Evolutionary conservation across 2,797 vertebrate genomes (phyloP).

Genomic region (Podarcis siculus): DNA sequence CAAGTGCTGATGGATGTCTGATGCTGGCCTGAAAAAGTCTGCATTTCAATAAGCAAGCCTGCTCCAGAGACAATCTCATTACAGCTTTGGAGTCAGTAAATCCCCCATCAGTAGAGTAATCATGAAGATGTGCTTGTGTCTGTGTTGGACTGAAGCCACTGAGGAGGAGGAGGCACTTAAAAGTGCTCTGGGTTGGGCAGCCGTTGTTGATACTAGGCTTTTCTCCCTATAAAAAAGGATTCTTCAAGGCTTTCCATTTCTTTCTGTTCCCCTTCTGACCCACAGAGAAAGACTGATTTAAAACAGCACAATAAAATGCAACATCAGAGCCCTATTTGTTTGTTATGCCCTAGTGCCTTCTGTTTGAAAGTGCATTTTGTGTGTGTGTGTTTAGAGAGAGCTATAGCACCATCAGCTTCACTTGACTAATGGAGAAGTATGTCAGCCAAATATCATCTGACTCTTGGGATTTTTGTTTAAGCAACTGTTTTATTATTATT

Average conservation of each 20-base stretch:
- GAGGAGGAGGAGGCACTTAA: not conserved
- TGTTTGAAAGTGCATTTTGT: not conserved
- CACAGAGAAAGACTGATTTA: constrained; percentile 37
- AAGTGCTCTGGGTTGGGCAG: constrained; percentile 31
- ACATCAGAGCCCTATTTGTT: not conserved
- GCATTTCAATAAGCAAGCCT: constrained; percentile 26
- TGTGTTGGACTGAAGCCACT: constrained; percentile 25
- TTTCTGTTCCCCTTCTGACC: constrained; percentile 46
- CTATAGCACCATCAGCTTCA: not conserved
- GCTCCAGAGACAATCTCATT: constrained; percentile 46
- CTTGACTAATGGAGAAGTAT: not conserved
- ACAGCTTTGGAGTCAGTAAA: constrained; percentile 10
- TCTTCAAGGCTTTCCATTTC: constrained; percentile 42
- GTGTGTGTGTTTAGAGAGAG: not conserved
- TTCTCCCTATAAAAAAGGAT: constrained; percentile 15
- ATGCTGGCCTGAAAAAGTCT: not conserved
- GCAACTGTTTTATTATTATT: not conserved
- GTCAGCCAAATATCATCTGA: not conserved
- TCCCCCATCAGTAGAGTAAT: constrained; percentile 33
- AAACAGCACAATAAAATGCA: constrained; percentile 45
- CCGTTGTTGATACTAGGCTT: not conserved
- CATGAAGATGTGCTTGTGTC: constrained; percentile 28
- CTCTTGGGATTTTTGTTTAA: not conserved
- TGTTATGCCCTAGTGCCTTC: not conserved
- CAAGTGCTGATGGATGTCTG: constrained; percentile 14